Evolutionary conservation across 2,113 vertebrate genomes (phyloP).

Genomic region (Tachycineta bicolor): DNA sequence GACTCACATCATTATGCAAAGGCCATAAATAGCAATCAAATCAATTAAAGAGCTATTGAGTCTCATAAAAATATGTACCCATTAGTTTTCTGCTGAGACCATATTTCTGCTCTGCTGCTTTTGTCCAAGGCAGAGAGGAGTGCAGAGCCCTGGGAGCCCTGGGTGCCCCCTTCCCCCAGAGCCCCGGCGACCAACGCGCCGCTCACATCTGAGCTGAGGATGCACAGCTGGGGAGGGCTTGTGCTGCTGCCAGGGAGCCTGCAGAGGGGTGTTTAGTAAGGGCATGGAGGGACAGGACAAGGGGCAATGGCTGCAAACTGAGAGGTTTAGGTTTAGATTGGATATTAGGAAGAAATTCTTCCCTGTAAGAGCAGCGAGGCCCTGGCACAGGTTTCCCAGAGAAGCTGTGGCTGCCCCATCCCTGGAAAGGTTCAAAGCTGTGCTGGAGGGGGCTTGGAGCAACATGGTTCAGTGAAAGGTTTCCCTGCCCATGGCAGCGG

Average conservation of each 20-base stretch:
- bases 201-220: neutral
- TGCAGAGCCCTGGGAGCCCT: neutral
- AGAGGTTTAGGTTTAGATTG: neutral
- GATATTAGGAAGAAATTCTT: neutral
- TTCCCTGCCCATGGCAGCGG: neutral
- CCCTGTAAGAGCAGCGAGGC: too few species aligned
- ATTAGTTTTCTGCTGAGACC: conserved; percentile 46
- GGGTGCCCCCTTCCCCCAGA: neutral
- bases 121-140: neutral
- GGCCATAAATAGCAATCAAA: conserved; percentile 64
- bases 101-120: neutral
- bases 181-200: rapidly evolving
- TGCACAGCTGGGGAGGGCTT: neutral
- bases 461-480: neutral
- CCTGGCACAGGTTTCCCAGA: neutral
- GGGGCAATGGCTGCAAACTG: neutral
- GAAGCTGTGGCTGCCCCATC: neutral
- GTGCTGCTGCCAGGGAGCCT: neutral
- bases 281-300: neutral
- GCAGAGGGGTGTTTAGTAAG: neutral
- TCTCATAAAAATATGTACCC: conserved; percentile 51
- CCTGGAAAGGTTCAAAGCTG: neutral
- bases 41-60: conserved; percentile 64
- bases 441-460: neutral
- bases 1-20: conserved; percentile 58